Percentiles rank a stretch among this genome's conserved stretches.
These are phyloP conservation scores for Pangasius sanitwongsei DNA, from an alignment of 2,797 vertebrate species.

Conservation along the genomic window DNA sequence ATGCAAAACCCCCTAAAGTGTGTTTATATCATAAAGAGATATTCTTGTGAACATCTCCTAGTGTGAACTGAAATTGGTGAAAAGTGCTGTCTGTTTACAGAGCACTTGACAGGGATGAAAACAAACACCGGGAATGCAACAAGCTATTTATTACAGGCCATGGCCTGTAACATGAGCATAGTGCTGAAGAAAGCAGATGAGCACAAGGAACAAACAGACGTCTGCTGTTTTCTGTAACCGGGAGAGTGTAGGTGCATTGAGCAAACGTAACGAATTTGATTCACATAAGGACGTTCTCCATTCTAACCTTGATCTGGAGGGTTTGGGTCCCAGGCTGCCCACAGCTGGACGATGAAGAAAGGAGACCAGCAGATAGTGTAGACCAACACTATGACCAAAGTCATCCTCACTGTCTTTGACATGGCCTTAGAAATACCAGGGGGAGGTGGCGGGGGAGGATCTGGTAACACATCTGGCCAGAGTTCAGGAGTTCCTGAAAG, in stretches of 20 bases:
- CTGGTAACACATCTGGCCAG: constrained; percentile 58
- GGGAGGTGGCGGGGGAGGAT: constrained; percentile 46
- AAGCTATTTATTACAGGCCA: constrained; percentile 34
- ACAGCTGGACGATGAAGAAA: constrained; percentile 86
- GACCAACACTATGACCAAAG: constrained; percentile 84
- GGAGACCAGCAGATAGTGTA: constrained; percentile 87
- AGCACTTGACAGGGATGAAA: constrained; percentile 32
- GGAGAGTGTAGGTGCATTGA: neutral
- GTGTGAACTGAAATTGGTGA: constrained; percentile 1
- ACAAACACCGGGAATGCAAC: constrained; percentile 32
- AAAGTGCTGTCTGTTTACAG: constrained; percentile 33
- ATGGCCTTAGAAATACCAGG: constrained; percentile 75
- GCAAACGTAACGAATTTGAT: neutral
- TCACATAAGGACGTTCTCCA: neutral
- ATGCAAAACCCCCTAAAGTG: neutral
- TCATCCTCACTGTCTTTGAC: constrained; percentile 87
- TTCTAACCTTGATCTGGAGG: constrained; percentile 76
- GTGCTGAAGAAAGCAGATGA: constrained; percentile 29
- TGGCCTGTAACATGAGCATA: constrained; percentile 15
- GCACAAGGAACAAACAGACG: constrained; percentile 25
- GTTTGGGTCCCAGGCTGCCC: constrained; percentile 83
- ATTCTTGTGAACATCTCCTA: constrained; percentile 17
- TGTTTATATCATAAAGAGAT: neutral
- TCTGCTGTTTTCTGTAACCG: constrained; percentile 6
- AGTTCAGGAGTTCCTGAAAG: constrained; percentile 38